Percentiles rank a stretch among this genome's conserved stretches.
These are phyloP conservation scores for Capreolus pygargus DNA, from an alignment of 2,113 vertebrate genomes.

Conservation along the genomic window DNA sequence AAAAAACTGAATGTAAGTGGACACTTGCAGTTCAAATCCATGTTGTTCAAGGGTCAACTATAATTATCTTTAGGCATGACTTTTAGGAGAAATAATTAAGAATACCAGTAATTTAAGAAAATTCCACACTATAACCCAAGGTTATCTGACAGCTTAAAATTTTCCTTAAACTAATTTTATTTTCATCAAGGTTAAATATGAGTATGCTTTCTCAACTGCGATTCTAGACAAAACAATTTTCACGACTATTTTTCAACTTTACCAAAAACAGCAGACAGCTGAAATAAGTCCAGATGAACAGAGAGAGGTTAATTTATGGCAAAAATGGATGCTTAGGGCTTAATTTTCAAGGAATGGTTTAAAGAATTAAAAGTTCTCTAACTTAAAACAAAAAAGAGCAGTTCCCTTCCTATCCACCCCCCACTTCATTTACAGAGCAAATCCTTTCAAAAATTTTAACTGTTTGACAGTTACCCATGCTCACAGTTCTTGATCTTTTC, in stretches of 20 bases:
- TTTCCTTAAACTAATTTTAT: background rate
- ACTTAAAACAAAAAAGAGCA: background rate
- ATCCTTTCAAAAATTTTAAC: background rate
- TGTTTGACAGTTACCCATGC: background rate
- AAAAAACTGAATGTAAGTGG: background rate
- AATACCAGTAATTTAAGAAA: conserved; percentile 6
- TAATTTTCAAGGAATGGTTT: background rate
- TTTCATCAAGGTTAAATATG: conserved; percentile 11
- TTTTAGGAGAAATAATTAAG: background rate
- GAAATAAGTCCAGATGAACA: background rate
- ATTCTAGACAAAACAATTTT: background rate
- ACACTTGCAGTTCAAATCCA: background rate
- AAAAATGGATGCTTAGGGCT: background rate
- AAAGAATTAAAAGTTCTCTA: conserved; percentile 2
- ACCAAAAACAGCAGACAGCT: background rate
- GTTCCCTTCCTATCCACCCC: background rate
- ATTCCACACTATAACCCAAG: background rate
- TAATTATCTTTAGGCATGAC: background rate
- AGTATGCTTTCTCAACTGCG: background rate
- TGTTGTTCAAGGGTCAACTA: background rate
- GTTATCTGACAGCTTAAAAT: background rate
- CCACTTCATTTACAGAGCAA: background rate
- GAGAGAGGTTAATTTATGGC: background rate
- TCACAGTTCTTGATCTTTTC: background rate
- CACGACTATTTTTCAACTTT: background rate